A percentile compares a stretch with the other conserved stretches of the same genome.
Conservation (phyloP, 2,113 vertebrate species). For the Amblyornis subalaris region DNA sequence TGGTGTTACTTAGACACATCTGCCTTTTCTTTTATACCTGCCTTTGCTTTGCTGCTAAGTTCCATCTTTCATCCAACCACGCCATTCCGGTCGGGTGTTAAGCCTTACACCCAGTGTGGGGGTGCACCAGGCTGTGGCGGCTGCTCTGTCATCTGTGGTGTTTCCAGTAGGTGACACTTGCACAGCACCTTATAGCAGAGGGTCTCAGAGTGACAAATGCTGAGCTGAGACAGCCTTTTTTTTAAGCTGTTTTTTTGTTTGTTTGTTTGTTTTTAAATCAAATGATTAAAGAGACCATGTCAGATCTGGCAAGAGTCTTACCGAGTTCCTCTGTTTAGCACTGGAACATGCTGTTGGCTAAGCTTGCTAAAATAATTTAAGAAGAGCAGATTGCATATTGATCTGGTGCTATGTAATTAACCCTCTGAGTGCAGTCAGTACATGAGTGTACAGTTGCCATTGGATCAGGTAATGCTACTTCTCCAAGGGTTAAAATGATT, state of each 20-base stretch:
- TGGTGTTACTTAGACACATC: not conserved
- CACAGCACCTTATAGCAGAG: not conserved
- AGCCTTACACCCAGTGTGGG: not conserved
- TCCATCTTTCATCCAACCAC: fast-evolving
- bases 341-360: not conserved
- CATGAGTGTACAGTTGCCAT: fast-evolving
- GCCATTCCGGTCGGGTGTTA: fast-evolving
- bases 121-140: fast-evolving
- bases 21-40: not conserved
- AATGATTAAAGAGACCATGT: not conserved
- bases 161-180: not conserved
- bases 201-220: not conserved
- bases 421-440: not conserved
- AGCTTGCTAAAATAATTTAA: not conserved
- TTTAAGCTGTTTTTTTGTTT: not conserved
- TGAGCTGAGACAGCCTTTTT: not conserved
- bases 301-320: not conserved
- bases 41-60: not conserved
- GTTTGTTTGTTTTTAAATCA: not conserved
- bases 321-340: not conserved
- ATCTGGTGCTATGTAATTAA: not conserved
- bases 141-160: not conserved
- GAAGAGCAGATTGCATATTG: not conserved
- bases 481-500: not conserved
- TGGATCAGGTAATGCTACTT: not conserved